Evolutionary conservation across 1,140 invertebrate genomes (phyloP).

Genomic region (Hyposmocoma kahamanoa): DNA sequence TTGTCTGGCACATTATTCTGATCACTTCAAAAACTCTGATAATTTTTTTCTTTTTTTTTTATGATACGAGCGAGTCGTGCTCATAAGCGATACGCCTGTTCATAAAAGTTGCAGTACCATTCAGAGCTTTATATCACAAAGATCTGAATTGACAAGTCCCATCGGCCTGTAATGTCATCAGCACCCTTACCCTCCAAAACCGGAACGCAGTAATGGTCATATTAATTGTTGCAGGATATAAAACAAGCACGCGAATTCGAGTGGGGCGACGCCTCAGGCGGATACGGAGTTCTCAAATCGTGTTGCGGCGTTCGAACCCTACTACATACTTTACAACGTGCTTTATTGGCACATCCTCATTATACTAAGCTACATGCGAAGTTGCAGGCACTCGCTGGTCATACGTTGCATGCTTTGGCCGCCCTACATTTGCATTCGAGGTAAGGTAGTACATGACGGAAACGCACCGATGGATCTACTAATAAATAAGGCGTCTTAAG

Average conservation of each 20-base stretch:
- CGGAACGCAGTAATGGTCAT: too few species aligned
- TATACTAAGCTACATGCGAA: constrained; percentile 24
- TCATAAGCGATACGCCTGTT: neutral
- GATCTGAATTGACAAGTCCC: too few species aligned
- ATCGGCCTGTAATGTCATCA: too few species aligned
- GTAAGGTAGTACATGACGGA: too few species aligned
- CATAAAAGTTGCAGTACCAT: too few species aligned
- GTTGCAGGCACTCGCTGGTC: constrained; percentile 19
- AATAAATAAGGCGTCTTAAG: too few species aligned
- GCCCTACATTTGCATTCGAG: constrained; percentile 31
- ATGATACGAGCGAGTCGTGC: neutral
- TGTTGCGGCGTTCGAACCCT: constrained; percentile 33
- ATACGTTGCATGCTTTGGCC: constrained; percentile 23
- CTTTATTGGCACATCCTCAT: constrained; percentile 16
- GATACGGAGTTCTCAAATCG: constrained; percentile 29
- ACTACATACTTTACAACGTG: constrained; percentile 24
- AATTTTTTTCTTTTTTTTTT: neutral
- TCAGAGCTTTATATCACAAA: too few species aligned
- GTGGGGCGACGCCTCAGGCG: constrained; percentile 33
- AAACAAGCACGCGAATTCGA: constrained; percentile 15
- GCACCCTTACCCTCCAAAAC: too few species aligned
- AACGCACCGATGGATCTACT: too few species aligned
- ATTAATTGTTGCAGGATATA: constrained; percentile 31
- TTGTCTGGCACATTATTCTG: too few species aligned
- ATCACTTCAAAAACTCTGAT: too few species aligned